Evolutionary conservation across 2,888 invertebrate species (phyloP).

Genomic region (Lacanobia wlatinum): DNA sequence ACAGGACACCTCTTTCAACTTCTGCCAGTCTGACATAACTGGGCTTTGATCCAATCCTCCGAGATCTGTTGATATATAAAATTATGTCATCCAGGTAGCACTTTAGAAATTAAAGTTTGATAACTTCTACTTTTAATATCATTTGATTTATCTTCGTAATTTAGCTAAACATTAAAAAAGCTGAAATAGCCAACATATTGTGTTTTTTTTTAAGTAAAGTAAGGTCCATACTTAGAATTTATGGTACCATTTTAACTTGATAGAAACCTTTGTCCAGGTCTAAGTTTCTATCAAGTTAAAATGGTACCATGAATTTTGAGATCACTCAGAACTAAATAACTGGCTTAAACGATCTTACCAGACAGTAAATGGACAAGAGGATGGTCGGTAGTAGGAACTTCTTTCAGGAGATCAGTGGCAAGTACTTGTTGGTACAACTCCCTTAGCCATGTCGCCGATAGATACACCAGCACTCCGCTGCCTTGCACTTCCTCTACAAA

Average conservation of each 20-base stretch:
- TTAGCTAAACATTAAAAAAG: neutral
- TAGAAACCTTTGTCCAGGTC: neutral
- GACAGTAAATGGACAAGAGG: slow-evolving; percentile 94
- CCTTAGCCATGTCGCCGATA: slow-evolving; percentile 98
- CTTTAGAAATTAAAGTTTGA: neutral
- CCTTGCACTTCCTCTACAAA: slow-evolving; percentile 98
- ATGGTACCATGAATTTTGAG: too few species aligned
- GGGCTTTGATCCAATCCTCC: slow-evolving; percentile 96
- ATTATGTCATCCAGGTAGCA: slow-evolving; percentile 8
- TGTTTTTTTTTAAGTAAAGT: neutral
- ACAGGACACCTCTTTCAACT: slow-evolving; percentile 94
- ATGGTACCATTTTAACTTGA: neutral
- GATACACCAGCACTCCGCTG: slow-evolving; percentile 97
- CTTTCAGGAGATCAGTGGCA: slow-evolving; percentile 93
- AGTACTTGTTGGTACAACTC: slow-evolving; percentile 97
- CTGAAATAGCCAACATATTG: neutral
- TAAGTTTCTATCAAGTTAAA: too few species aligned
- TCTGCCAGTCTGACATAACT: slow-evolving; percentile 96
- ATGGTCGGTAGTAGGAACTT: slow-evolving; percentile 92
- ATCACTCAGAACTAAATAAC: neutral
- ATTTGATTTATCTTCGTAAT: neutral
- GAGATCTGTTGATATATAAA: slow-evolving; percentile 91
- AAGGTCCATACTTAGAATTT: neutral
- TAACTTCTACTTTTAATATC: neutral
- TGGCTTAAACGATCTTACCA: slow-evolving; percentile 85